phyloP scores from a whole-genome alignment of 35 echinoderm and acorn worm genomes.

The Eucidaris tribuloides region DNA sequence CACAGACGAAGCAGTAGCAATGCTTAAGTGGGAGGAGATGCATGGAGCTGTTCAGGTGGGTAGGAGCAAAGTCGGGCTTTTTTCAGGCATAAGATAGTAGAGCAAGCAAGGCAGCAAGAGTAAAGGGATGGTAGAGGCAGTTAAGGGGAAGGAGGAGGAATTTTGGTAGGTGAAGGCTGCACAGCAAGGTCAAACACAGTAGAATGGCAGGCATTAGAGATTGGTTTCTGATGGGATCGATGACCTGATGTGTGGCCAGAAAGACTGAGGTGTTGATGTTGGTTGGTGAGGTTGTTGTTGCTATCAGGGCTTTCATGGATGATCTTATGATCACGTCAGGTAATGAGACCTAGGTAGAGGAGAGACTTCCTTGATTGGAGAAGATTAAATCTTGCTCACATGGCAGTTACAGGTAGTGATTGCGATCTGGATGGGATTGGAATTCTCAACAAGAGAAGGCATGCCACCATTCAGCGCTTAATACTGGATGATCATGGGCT shows the following conservation, averaged over 20 bases:
- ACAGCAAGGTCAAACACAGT: not conserved
- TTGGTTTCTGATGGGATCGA: too few relatives aligned
- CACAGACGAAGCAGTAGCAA: not conserved
- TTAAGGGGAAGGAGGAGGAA: constrained; percentile 16
- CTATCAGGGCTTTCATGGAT: too few relatives aligned
- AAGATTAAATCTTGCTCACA: not conserved
- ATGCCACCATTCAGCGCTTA: not conserved
- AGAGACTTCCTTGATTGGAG: too few relatives aligned
- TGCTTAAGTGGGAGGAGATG: not conserved
- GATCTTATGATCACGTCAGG: too few relatives aligned
- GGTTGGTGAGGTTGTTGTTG: too few relatives aligned
- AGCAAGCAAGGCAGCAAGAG: not conserved
- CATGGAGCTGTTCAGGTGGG: constrained; percentile 1
- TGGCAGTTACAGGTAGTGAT: not conserved
- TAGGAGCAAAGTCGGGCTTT: too few relatives aligned
- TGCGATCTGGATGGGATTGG: constrained; percentile 13
- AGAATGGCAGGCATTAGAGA: too few relatives aligned
- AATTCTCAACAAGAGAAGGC: not conserved
- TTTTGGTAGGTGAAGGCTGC: not conserved
- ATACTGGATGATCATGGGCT: constrained; percentile 8
- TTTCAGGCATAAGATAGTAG: too few relatives aligned
- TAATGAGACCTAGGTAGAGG: too few relatives aligned
- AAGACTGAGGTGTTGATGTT: too few relatives aligned
- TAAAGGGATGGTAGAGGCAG: not conserved
- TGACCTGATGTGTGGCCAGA: too few relatives aligned